Evolutionary conservation across 2,113 vertebrate species (phyloP).

Genomic region (Zapornia atra): DNA sequence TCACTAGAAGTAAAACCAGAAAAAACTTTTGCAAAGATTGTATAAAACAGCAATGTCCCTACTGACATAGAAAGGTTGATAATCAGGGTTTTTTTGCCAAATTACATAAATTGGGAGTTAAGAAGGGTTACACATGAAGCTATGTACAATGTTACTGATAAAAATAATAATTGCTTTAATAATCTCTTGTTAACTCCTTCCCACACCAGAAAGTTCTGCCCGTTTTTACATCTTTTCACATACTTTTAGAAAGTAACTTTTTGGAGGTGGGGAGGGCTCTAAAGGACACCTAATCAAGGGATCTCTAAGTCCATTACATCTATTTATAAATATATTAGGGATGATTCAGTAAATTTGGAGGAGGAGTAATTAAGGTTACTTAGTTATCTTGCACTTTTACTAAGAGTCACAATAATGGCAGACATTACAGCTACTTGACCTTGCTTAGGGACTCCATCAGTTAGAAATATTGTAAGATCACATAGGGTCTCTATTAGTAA

Average conservation of each 20-base stretch:
- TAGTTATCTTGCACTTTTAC: background rate
- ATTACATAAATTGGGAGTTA: background rate
- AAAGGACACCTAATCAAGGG: background rate
- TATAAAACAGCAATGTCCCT: background rate
- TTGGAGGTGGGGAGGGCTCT: background rate
- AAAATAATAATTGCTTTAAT: background rate
- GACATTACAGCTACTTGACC: background rate
- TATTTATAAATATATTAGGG: background rate
- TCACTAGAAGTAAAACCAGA: background rate
- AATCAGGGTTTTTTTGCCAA: background rate
- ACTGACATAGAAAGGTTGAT: accelerated
- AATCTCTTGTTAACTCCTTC: background rate
- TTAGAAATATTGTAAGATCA: background rate
- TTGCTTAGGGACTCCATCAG: background rate
- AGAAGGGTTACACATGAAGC: background rate
- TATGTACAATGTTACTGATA: background rate
- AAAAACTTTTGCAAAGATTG: background rate
- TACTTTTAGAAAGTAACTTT: background rate
- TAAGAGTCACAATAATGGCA: background rate
- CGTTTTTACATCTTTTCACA: background rate
- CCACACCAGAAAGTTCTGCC: background rate
- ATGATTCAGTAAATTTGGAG: background rate
- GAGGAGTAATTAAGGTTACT: background rate
- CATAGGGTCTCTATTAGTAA: background rate
- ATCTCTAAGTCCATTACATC: background rate